A percentile compares a stretch with the other conserved stretches of the same genome.
phyloP scores from a whole-genome alignment of 2,113 vertebrate genomes.

The Pterocles burchelli region DNA sequence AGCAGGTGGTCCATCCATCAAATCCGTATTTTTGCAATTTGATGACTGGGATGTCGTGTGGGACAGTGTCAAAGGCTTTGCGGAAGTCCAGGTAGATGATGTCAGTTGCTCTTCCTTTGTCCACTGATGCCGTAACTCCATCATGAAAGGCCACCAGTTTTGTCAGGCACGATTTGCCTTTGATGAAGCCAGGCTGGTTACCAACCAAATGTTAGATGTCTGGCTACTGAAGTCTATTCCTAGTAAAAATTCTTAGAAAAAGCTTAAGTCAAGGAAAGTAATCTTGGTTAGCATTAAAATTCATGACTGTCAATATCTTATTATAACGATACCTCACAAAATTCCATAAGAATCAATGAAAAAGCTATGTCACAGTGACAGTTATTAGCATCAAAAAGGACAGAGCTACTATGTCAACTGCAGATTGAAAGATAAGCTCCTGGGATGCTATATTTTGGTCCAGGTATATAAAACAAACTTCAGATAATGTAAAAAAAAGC shows the following conservation, averaged over 20 bases:
- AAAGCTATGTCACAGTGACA: background rate
- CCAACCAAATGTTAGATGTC: background rate
- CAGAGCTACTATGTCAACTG: background rate
- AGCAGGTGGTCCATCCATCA: too few relatives aligned
- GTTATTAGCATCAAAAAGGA: background rate
- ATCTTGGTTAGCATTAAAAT: background rate
- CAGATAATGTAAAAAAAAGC: background rate
- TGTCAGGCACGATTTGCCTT: too few relatives aligned
- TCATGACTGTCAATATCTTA: background rate
- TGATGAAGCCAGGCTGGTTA: too few relatives aligned
- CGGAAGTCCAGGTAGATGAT: too few relatives aligned
- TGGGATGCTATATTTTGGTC: background rate
- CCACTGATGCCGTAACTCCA: too few relatives aligned
- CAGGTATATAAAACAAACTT: background rate
- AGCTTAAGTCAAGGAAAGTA: background rate
- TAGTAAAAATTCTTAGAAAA: background rate
- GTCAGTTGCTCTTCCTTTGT: too few relatives aligned
- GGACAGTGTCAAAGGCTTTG: too few relatives aligned
- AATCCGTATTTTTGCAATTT: too few relatives aligned
- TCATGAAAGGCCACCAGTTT: too few relatives aligned
- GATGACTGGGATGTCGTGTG: too few relatives aligned
- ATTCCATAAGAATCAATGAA: background rate
- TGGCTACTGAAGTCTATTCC: background rate
- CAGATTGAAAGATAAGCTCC: background rate
- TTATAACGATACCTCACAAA: background rate